These are phyloP conservation scores for Trissolcus basalis DNA, from an alignment of 1,140 invertebrate genomes.

Conservation along the genomic window DNA sequence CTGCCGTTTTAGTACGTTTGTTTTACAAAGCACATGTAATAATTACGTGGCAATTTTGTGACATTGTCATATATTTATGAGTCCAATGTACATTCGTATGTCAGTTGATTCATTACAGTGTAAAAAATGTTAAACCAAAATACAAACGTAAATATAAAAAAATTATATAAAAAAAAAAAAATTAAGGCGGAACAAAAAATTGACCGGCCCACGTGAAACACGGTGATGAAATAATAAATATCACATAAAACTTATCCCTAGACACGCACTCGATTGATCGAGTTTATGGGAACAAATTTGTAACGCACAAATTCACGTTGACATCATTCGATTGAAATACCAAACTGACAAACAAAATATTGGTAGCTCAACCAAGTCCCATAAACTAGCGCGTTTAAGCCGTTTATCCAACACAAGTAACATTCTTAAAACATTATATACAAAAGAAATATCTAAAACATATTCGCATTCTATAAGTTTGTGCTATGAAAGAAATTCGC, in stretches of 20 bases:
- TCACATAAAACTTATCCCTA: conserved; percentile 25
- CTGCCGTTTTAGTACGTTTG: too few relatives aligned
- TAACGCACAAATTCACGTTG: not conserved
- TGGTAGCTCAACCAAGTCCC: not conserved
- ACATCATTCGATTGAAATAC: too few relatives aligned
- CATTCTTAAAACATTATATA: conserved; percentile 48
- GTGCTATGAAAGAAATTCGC: conserved; percentile 52
- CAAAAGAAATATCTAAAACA: conserved; percentile 42
- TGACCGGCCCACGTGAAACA: too few relatives aligned
- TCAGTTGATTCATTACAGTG: conserved; percentile 3
- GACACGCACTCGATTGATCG: conserved; percentile 9
- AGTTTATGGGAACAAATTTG: conserved; percentile 31
- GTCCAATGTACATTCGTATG: conserved; percentile 15
- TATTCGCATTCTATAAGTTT: conserved; percentile 44
- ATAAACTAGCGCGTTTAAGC: conserved; percentile 41
- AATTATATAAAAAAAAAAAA: too few relatives aligned
- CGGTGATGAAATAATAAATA: conserved; percentile 28
- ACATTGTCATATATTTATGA: conserved; percentile 6
- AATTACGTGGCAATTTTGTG: conserved; percentile 52
- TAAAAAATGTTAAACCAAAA: conserved; percentile 13
- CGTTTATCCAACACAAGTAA: conserved; percentile 18
- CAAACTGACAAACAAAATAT: too few relatives aligned
- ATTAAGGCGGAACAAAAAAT: too few relatives aligned
- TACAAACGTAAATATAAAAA: too few relatives aligned
- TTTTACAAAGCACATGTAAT: conserved; percentile 42